These are phyloP conservation scores for Romanomermis culicivorax DNA, from an alignment of 2,888 invertebrate genomes.

Conservation along the genomic window DNA sequence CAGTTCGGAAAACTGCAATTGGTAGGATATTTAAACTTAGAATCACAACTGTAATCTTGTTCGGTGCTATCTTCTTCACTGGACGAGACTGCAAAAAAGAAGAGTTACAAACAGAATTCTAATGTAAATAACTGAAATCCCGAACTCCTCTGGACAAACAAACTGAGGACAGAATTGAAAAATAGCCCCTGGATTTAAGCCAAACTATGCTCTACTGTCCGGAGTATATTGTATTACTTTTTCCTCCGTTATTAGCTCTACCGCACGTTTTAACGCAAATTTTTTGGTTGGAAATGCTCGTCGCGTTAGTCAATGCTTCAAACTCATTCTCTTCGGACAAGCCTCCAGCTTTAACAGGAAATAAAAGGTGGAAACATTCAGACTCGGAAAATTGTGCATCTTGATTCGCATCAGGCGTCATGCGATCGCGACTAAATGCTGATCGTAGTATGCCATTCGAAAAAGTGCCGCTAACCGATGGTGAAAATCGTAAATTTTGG, in stretches of 20 bases:
- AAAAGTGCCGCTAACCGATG: slow-evolving; percentile 17
- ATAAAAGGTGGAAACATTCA: slow-evolving; percentile 24
- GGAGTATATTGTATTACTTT: neutral
- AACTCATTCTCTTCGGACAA: too few relatives aligned
- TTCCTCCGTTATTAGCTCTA: neutral
- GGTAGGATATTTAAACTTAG: slow-evolving; percentile 24
- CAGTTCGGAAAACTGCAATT: slow-evolving; percentile 22
- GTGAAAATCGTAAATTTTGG: too few relatives aligned
- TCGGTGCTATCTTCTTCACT: neutral
- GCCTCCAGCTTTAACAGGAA: neutral
- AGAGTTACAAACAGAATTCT: too few relatives aligned
- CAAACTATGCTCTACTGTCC: too few relatives aligned
- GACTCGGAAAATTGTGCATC: slow-evolving; percentile 17
- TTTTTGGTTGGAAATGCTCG: neutral
- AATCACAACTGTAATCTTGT: slow-evolving; percentile 13
- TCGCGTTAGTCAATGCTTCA: too few relatives aligned
- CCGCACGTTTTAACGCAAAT: neutral
- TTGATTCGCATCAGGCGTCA: slow-evolving; percentile 17
- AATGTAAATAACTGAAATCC: too few relatives aligned
- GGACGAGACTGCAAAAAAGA: neutral
- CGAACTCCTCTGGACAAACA: too few relatives aligned
- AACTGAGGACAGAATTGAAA: too few relatives aligned
- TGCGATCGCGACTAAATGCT: slow-evolving; percentile 20
- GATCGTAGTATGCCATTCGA: slow-evolving; percentile 24
- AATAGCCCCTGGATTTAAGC: too few relatives aligned